Percentiles rank a stretch among this genome's conserved stretches.
These are phyloP conservation scores for Bombyx huttoni DNA, from an alignment of 2,888 invertebrate genomes.

Conservation along the genomic window DNA sequence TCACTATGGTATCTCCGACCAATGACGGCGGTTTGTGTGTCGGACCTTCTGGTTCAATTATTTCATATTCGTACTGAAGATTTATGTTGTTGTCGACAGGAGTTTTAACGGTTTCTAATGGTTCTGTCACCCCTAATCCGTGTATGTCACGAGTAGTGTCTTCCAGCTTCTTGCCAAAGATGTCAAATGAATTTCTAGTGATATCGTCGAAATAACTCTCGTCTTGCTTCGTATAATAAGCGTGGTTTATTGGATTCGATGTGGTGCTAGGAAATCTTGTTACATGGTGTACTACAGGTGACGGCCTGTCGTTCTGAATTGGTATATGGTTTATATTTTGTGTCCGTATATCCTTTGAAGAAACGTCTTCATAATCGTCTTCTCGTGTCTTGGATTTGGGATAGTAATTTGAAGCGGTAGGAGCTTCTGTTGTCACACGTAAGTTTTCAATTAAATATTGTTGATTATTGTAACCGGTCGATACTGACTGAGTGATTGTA, in stretches of 20 bases:
- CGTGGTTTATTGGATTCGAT: constrained; percentile 70
- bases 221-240: constrained; percentile 78
- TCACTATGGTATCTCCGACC: constrained; percentile 78
- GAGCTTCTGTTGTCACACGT: constrained; percentile 64
- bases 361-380: constrained; percentile 56
- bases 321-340: constrained; percentile 45
- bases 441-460: constrained; percentile 60
- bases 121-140: constrained; percentile 59
- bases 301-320: constrained; percentile 45
- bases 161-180: constrained; percentile 79
- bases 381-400: constrained; percentile 57
- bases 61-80: constrained; percentile 67
- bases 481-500: constrained; percentile 48
- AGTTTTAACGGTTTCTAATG: constrained; percentile 54
- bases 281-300: constrained; percentile 29
- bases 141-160: constrained; percentile 58
- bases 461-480: constrained; percentile 47
- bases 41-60: constrained; percentile 40
- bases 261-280: constrained; percentile 58
- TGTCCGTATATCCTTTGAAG: constrained; percentile 34
- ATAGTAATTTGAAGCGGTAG: constrained; percentile 63
- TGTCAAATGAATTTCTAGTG: constrained; percentile 81
- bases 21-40: constrained; percentile 57
- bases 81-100: constrained; percentile 68
- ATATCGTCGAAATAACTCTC: constrained; percentile 79